These are phyloP conservation scores for Agriopis leucophaearia DNA, from an alignment of 2,888 invertebrate species.

Conservation along the genomic window DNA sequence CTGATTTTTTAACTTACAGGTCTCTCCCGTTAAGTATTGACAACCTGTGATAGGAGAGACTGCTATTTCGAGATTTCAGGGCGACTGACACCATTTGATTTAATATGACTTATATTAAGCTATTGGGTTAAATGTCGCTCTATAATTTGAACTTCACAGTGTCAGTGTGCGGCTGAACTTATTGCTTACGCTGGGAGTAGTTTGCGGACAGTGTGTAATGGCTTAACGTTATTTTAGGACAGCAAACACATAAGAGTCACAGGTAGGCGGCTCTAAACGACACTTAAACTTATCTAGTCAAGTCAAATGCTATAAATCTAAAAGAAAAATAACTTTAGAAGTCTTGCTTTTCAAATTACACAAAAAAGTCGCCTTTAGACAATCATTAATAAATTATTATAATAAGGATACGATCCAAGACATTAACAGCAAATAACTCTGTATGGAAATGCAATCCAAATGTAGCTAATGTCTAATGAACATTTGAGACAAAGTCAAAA, in stretches of 20 bases:
- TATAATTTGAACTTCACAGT: conserved; percentile 37
- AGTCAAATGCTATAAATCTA: neutral
- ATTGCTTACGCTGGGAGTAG: conserved; percentile 29
- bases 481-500: neutral
- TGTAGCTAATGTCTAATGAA: neutral
- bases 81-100: no score
- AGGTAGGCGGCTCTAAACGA: conserved; percentile 10
- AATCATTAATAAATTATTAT: conserved; percentile 5
- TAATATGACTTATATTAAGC: conserved; percentile 13
- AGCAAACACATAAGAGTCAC: neutral
- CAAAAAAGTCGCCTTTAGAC: neutral
- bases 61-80: no score
- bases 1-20: no score
- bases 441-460: neutral
- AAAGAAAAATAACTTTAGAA: neutral
- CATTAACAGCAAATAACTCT: neutral
- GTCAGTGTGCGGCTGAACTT: conserved; percentile 36
- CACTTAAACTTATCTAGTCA: neutral
- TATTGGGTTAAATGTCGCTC: conserved; percentile 27
- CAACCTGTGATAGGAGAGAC: no score
- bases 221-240: neutral
- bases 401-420: neutral
- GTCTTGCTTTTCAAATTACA: neutral
- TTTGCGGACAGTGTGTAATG: neutral
- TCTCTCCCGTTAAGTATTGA: no score